These are phyloP conservation scores for Mionectes macconnelli DNA, from an alignment of 2,113 vertebrate species.

Conservation along the genomic window DNA sequence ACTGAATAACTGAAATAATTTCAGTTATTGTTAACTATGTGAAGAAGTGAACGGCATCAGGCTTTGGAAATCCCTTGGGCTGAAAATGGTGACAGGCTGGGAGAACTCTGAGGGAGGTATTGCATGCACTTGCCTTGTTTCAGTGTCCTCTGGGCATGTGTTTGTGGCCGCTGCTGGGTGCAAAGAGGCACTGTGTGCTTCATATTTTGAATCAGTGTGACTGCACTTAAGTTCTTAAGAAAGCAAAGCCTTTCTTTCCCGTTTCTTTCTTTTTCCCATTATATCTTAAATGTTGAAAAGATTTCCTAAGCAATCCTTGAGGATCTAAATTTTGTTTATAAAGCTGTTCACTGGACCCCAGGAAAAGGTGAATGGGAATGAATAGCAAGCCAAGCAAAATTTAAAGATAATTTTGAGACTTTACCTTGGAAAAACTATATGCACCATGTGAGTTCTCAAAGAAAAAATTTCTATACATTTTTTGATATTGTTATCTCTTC, in stretches of 20 bases:
- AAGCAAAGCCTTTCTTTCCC: not conserved
- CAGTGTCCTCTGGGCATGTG: rapidly evolving
- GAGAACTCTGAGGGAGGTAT: not conserved
- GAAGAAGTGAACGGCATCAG: not conserved
- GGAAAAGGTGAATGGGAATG: not conserved
- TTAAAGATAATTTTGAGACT: not conserved
- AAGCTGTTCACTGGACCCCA: not conserved
- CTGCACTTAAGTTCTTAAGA: not conserved
- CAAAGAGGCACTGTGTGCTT: not conserved
- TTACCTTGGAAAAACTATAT: not conserved
- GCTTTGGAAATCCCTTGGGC: not conserved
- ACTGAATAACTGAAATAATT: no score
- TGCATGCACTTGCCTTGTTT: not conserved
- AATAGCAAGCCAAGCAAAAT: not conserved
- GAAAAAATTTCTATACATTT: not conserved
- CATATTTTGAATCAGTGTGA: not conserved
- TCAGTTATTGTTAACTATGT: not conserved
- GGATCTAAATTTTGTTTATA: not conserved
- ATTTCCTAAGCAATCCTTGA: not conserved
- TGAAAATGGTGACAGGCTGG: not conserved
- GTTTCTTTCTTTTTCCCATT: not conserved
- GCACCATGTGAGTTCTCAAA: not conserved
- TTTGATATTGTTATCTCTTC: not conserved
- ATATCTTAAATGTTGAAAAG: not conserved
- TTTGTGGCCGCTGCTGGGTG: not conserved